A percentile compares a stretch with the other conserved stretches of the same genome.
Evolutionary conservation across 2,113 vertebrate genomes (phyloP).

Genomic region (Struthidea cinerea): DNA sequence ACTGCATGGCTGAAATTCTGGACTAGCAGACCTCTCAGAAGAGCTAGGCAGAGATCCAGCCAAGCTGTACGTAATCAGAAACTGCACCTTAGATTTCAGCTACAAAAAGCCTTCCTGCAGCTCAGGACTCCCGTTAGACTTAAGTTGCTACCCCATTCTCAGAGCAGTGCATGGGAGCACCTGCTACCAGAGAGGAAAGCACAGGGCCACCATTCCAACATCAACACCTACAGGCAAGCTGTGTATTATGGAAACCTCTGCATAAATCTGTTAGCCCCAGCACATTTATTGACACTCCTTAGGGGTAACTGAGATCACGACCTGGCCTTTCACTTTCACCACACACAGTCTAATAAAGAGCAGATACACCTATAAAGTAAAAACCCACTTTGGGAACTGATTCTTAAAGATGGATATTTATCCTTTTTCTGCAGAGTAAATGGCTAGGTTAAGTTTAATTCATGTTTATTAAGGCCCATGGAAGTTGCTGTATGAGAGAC

Average conservation of each 20-base stretch:
- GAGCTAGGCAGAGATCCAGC: not conserved
- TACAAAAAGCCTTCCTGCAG: not conserved
- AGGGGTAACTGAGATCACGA: not conserved
- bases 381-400: not conserved
- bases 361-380: not conserved
- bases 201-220: not conserved
- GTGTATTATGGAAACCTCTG: not conserved
- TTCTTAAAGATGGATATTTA: not conserved
- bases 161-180: accelerated
- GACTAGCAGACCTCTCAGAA: not conserved
- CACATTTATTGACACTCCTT: not conserved
- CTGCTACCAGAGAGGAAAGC: not conserved
- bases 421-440: not conserved
- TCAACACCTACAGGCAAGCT: not conserved
- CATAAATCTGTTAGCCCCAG: not conserved
- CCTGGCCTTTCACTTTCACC: not conserved
- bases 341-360: not conserved
- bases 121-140: not conserved
- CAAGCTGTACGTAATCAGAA: not conserved
- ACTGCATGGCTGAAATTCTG: not conserved
- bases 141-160: not conserved
- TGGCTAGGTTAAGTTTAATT: not conserved
- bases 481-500: not conserved
- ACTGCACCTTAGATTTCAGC: not conserved
- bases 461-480: not conserved